These are phyloP conservation scores for Dascyllus trimaculatus DNA, from an alignment of 2,113 vertebrate species.

Conservation along the genomic window DNA sequence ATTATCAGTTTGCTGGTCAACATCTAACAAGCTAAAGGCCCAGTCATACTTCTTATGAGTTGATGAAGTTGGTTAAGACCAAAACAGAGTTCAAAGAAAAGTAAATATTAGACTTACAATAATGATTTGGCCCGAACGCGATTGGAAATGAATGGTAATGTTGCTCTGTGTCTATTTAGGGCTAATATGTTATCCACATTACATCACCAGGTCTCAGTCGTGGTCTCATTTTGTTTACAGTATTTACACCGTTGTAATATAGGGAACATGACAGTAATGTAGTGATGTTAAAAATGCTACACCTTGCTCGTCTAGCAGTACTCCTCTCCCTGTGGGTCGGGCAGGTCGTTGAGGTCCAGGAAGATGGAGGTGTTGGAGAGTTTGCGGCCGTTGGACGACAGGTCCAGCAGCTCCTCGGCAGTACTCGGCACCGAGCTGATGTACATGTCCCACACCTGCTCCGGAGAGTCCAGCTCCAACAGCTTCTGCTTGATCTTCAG, in stretches of 20 bases:
- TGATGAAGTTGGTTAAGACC: no score
- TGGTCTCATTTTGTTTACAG: constrained; percentile 20
- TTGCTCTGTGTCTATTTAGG: neutral
- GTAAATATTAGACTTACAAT: no score
- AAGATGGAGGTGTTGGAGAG: constrained; percentile 85
- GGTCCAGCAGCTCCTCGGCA: constrained; percentile 84
- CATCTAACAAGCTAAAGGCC: neutral
- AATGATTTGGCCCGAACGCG: no score
- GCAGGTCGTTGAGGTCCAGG: constrained; percentile 81
- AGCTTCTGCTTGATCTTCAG: constrained; percentile 89
- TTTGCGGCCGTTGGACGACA: constrained; percentile 80
- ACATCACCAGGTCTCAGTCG: neutral
- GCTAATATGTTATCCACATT: neutral
- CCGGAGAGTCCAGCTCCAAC: constrained; percentile 84
- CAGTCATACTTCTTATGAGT: neutral
- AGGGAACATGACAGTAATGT: neutral
- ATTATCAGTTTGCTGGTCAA: neutral
- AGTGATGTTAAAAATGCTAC: neutral
- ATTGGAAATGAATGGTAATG: no score
- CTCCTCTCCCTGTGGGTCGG: constrained; percentile 79
- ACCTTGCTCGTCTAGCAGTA: constrained; percentile 72
- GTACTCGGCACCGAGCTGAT: constrained; percentile 88
- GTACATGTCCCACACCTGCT: constrained; percentile 91
- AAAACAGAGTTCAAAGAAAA: no score
- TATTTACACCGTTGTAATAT: constrained; percentile 9